Conservation (phyloP, 2,888 invertebrate species). For the Ormyrus rosae region DNA sequence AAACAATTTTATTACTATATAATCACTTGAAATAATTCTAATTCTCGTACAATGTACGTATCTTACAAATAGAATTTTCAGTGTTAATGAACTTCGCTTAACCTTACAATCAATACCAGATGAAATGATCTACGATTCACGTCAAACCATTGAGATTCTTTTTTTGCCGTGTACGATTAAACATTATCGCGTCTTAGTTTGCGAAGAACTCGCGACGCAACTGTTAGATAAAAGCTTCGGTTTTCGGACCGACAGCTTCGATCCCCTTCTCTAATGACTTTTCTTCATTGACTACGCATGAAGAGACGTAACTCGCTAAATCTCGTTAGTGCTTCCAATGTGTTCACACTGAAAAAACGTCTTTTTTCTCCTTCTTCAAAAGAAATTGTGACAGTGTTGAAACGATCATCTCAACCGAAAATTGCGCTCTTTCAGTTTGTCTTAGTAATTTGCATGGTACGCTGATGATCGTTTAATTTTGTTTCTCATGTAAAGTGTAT, state of each 20-base stretch:
- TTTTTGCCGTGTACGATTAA: slow-evolving; percentile 13
- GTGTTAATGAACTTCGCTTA: no score
- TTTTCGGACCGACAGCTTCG: slow-evolving; percentile 7
- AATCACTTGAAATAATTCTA: no score
- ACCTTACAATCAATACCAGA: no score
- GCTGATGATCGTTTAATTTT: neutral
- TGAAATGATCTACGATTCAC: neutral
- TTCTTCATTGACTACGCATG: slow-evolving; percentile 26
- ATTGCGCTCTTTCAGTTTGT: neutral
- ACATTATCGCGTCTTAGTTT: slow-evolving; percentile 39
- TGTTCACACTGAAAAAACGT: slow-evolving; percentile 1
- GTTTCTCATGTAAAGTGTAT: neutral
- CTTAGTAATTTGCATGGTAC: slow-evolving; percentile 15
- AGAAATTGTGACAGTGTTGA: neutral
- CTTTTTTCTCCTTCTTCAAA: neutral
- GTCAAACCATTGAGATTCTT: neutral
- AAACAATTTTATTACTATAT: no score
- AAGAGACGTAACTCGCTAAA: slow-evolving; percentile 9
- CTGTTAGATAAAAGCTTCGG: slow-evolving; percentile 38
- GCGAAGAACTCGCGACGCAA: slow-evolving; percentile 24
- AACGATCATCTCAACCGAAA: neutral
- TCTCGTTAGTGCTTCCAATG: slow-evolving; percentile 18
- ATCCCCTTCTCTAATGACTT: slow-evolving; percentile 41
- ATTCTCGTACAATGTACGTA: no score
- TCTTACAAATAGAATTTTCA: no score